Percentiles rank a stretch among this genome's conserved stretches.
Evolutionary conservation across 2,888 invertebrate species (phyloP).

Genomic region (Drosophila antonietae): DNA sequence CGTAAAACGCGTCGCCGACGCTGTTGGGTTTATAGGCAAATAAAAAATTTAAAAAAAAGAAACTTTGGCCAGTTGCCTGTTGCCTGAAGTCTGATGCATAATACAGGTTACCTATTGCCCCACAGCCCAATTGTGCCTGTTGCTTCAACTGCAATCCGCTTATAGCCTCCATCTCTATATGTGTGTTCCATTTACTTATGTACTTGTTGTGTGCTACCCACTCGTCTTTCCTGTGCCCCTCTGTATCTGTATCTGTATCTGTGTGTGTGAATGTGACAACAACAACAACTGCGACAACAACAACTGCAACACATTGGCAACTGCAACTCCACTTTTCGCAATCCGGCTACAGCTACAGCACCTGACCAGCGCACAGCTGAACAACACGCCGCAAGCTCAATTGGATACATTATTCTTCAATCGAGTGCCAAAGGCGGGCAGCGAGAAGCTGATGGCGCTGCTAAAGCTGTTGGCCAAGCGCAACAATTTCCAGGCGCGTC

Average conservation of each 20-base stretch:
- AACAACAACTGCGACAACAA: conserved; percentile 5
- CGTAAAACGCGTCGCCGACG: conserved; percentile 25
- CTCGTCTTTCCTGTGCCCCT: conserved; percentile 34
- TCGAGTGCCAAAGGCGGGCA: conserved; percentile 95
- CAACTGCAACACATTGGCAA: conserved; percentile 21
- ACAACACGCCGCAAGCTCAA: conserved; percentile 79
- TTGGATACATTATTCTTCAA: conserved; percentile 93
- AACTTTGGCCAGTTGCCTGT: not conserved
- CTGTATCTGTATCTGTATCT: conserved; percentile 1
- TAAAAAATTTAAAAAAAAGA: not conserved
- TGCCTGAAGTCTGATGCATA: conserved; percentile 8
- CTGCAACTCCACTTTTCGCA: conserved; percentile 63
- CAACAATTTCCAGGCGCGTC: conserved; percentile 90
- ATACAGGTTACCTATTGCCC: conserved; percentile 23
- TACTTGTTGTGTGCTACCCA: conserved; percentile 27
- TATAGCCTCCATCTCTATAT: conserved; percentile 16
- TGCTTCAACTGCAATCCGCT: conserved; percentile 35
- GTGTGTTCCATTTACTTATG: conserved; percentile 29
- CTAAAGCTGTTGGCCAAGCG: conserved; percentile 88
- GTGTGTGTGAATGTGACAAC: conserved; percentile 27
- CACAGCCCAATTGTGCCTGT: conserved; percentile 22
- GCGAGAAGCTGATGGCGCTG: conserved; percentile 94
- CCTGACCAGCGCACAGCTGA: conserved; percentile 64
- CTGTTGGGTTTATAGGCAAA: conserved; percentile 24
- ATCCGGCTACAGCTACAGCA: conserved; percentile 61